Evolutionary conservation across 2,888 invertebrate species (phyloP).

Genomic region (Agonopterix arenella): DNA sequence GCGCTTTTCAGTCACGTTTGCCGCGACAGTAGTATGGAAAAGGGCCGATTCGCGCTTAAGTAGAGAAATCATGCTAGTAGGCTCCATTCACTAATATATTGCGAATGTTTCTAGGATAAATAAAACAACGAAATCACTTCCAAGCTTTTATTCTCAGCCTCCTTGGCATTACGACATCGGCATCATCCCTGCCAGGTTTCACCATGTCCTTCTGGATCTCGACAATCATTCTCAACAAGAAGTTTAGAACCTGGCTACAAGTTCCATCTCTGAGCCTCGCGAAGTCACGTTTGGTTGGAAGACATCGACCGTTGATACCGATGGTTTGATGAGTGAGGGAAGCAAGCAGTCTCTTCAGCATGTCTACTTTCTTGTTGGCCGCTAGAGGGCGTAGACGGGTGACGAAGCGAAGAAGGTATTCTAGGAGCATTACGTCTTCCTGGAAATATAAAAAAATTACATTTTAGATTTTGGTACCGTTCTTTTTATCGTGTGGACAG

Average conservation of each 20-base stretch:
- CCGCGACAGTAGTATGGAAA: too few relatives aligned
- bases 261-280: constrained; percentile 76
- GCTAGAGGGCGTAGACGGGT: constrained; percentile 80
- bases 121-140: constrained; percentile 36
- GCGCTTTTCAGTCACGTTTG: too few relatives aligned
- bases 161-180: constrained; percentile 55
- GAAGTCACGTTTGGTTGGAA: constrained; percentile 60
- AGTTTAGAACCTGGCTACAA: constrained; percentile 66
- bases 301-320: constrained; percentile 39
- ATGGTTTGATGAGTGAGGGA: constrained; percentile 82
- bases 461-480: too few relatives aligned
- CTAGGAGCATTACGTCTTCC: constrained; percentile 82
- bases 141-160: constrained; percentile 60
- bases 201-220: constrained; percentile 67
- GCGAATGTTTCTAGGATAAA: not conserved
- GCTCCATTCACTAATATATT: too few relatives aligned
- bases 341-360: constrained; percentile 80
- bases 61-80: too few relatives aligned
- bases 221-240: constrained; percentile 66
- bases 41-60: too few relatives aligned
- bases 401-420: constrained; percentile 83
- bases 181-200: constrained; percentile 53
- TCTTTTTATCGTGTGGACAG: too few relatives aligned
- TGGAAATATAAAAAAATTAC: constrained; percentile 38
- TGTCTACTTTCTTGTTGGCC: constrained; percentile 75